These are phyloP conservation scores for Platysteira castanea DNA, from an alignment of 2,113 vertebrate genomes.

Conservation along the genomic window DNA sequence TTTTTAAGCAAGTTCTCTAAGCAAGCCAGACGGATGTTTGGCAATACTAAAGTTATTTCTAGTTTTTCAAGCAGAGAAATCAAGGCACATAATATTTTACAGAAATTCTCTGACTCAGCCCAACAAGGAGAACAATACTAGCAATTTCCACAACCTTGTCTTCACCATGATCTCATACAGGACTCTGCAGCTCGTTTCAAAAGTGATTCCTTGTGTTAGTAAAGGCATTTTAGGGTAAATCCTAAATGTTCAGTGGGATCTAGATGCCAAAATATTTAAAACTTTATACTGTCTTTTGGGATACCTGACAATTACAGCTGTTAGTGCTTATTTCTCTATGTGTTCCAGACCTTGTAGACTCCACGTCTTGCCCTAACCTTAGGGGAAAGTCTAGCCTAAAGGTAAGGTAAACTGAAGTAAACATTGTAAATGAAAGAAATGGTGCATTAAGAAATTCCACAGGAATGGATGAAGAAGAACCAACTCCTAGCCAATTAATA, in stretches of 20 bases:
- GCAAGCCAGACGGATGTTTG: neutral
- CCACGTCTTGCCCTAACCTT: neutral
- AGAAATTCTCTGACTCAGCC: neutral
- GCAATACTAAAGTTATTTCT: neutral
- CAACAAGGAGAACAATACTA: neutral
- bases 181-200: neutral
- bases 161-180: neutral
- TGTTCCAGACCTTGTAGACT: neutral
- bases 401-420: neutral
- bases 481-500: neutral
- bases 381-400: neutral
- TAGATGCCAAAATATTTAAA: neutral
- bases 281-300: neutral
- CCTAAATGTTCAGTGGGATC: neutral
- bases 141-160: neutral
- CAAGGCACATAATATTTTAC: neutral
- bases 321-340: neutral
- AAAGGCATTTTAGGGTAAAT: neutral
- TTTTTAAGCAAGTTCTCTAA: neutral
- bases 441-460: neutral
- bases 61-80: neutral
- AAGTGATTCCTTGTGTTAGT: neutral
- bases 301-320: neutral
- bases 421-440: neutral
- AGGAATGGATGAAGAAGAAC: neutral